These are phyloP conservation scores for Pterocles gutturalis DNA, from an alignment of 2,113 vertebrate species.

Conservation along the genomic window DNA sequence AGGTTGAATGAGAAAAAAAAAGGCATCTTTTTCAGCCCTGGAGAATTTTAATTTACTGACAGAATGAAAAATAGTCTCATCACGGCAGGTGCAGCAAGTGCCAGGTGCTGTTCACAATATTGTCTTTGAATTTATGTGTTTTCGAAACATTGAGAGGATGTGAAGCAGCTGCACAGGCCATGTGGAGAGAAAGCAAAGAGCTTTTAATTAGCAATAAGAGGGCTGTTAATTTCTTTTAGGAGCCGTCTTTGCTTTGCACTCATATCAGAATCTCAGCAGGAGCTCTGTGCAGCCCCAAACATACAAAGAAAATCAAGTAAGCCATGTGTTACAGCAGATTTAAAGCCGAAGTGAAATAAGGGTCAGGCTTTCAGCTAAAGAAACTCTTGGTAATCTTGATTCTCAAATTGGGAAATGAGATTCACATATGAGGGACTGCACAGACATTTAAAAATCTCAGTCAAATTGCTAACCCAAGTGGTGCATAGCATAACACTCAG, in stretches of 20 bases:
- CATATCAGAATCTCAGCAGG: conserved; percentile 74
- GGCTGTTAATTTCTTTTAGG: conserved; percentile 89
- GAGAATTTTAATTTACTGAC: conserved; percentile 93
- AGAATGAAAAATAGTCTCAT: conserved; percentile 89
- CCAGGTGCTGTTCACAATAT: conserved; percentile 89
- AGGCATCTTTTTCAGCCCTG: conserved; percentile 73
- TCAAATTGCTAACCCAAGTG: neutral
- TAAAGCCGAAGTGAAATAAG: conserved; percentile 32
- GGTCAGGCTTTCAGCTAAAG: conserved; percentile 29
- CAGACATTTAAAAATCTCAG: neutral
- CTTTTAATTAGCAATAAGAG: conserved; percentile 96
- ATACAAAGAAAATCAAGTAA: conserved; percentile 59
- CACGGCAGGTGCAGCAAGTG: conserved; percentile 85
- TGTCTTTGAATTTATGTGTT: conserved; percentile 91
- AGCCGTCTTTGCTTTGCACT: conserved; percentile 67
- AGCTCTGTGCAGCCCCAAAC: conserved; percentile 65
- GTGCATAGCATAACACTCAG: neutral
- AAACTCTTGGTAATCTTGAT: conserved; percentile 60
- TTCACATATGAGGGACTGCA: neutral
- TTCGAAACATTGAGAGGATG: conserved; percentile 78
- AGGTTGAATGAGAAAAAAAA: conserved; percentile 73
- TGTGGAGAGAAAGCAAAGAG: conserved; percentile 91
- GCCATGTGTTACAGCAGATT: conserved; percentile 41
- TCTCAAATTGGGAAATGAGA: neutral
- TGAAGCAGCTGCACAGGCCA: conserved; percentile 89